These are phyloP conservation scores for Euborellia annulipes DNA, from an alignment of 1,140 invertebrate genomes.

Conservation along the genomic window DNA sequence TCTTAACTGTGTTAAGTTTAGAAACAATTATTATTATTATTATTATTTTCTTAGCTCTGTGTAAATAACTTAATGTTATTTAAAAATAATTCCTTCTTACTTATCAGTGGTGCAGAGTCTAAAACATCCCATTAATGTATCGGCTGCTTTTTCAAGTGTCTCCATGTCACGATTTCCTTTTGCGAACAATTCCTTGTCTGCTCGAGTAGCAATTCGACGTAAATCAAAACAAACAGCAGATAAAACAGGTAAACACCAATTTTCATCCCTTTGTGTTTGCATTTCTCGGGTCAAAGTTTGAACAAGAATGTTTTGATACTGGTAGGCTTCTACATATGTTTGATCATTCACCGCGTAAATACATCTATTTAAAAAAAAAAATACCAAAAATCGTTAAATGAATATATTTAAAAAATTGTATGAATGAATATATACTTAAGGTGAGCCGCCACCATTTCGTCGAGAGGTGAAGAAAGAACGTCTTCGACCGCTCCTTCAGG, in stretches of 20 bases:
- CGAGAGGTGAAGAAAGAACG: conserved; percentile 35
- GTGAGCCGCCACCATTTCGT: conserved; percentile 14
- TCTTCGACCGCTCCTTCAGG: conserved; percentile 53
- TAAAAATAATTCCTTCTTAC: conserved; percentile 27
- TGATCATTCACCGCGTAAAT: conserved; percentile 42
- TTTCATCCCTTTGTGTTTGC: conserved; percentile 82
- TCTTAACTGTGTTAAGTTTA: no score
- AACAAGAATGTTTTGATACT: conserved; percentile 58
- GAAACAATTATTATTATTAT: no score
- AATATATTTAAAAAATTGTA: conserved; percentile 1
- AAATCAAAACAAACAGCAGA: conserved; percentile 78
- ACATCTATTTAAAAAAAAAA: conserved; percentile 28
- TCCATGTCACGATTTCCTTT: conserved; percentile 48
- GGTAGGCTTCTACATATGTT: conserved; percentile 61
- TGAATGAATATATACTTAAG: conserved; percentile 11
- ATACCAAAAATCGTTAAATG: conserved; percentile 5
- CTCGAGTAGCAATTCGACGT: conserved; percentile 62
- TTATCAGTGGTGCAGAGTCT: conserved; percentile 91
- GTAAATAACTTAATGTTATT: no score
- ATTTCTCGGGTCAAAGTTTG: conserved; percentile 69
- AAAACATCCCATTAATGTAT: conserved; percentile 86
- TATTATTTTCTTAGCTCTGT: no score
- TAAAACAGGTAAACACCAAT: conserved; percentile 88
- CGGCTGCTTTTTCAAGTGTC: conserved; percentile 84
- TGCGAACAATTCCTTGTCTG: conserved; percentile 40